Percentiles rank a stretch among this genome's conserved stretches.
Evolutionary conservation across 2,113 vertebrate species (phyloP).

Genomic region (Amphiprion ocellaris): DNA sequence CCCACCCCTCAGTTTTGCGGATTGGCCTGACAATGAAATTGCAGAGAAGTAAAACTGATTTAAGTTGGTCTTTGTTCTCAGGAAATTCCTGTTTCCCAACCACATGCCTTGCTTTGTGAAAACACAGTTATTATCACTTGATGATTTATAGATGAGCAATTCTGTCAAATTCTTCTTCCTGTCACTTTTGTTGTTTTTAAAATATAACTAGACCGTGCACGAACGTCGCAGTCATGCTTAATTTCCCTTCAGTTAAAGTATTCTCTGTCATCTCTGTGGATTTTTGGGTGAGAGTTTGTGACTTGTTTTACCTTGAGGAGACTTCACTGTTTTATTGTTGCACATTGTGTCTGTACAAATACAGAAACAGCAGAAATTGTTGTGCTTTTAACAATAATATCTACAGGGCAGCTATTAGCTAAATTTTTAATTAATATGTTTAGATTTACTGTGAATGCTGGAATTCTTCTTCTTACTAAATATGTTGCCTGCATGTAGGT

Average conservation of each 20-base stretch:
- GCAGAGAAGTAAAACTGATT: conserved; percentile 69
- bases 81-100: conserved; percentile 69
- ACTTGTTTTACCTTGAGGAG: conserved; percentile 8
- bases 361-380: not conserved
- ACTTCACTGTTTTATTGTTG: not conserved
- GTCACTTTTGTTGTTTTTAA: conserved; percentile 48
- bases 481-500: conserved; percentile 83
- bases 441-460: not conserved
- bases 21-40: conserved; percentile 66
- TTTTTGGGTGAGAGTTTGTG: conserved; percentile 4
- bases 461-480: not conserved
- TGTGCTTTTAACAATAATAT: not conserved
- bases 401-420: not conserved
- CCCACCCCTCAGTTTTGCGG: conserved; percentile 18
- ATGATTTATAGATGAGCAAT: conserved; percentile 65
- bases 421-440: not conserved
- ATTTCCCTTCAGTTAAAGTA: conserved; percentile 30
- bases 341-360: not conserved
- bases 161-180: conserved; percentile 39
- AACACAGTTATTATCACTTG: conserved; percentile 67
- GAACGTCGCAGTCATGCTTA: conserved; percentile 38
- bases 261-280: conserved; percentile 21
- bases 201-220: conserved; percentile 50
- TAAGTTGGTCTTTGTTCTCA: conserved; percentile 64
- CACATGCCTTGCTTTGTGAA: conserved; percentile 45